Percentiles rank a stretch among this genome's conserved stretches.
These are phyloP conservation scores for Thereva nobilitata DNA, from an alignment of 2,888 invertebrate genomes.

Conservation along the genomic window DNA sequence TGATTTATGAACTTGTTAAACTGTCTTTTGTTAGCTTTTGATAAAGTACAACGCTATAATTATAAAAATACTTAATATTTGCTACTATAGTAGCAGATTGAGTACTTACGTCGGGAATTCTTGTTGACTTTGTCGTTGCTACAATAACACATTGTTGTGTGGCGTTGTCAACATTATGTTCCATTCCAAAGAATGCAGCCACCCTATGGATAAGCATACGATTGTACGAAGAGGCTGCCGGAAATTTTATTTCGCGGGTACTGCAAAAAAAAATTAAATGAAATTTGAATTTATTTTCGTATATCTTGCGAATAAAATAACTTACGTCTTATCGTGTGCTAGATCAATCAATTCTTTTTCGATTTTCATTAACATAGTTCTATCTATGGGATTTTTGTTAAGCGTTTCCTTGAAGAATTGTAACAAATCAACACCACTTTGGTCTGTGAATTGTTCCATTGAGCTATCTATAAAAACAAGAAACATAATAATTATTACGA, in stretches of 20 bases:
- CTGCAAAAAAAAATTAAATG: slow-evolving; percentile 55
- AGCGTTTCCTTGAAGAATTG: slow-evolving; percentile 88
- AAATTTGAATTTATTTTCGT: not conserved
- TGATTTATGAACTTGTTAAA: too few relatives aligned
- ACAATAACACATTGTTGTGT: slow-evolving; percentile 81
- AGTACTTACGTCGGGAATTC: slow-evolving; percentile 55
- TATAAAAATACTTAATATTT: not conserved
- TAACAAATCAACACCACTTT: slow-evolving; percentile 77
- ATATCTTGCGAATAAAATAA: slow-evolving; percentile 33
- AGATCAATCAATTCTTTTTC: slow-evolving; percentile 86
- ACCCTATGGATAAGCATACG: slow-evolving; percentile 95
- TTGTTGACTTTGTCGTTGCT: slow-evolving; percentile 69
- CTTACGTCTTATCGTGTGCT: slow-evolving; percentile 79
- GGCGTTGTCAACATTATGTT: slow-evolving; percentile 87
- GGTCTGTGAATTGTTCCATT: slow-evolving; percentile 74
- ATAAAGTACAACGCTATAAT: too few relatives aligned
- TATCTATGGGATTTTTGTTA: slow-evolving; percentile 87
- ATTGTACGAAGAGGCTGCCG: slow-evolving; percentile 93
- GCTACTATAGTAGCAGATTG: not conserved
- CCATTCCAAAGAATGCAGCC: slow-evolving; percentile 91
- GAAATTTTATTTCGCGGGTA: slow-evolving; percentile 81
- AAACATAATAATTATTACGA: slow-evolving; percentile 43
- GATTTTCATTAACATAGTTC: slow-evolving; percentile 80
- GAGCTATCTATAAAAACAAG: slow-evolving; percentile 67
- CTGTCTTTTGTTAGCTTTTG: too few relatives aligned